Conservation (phyloP, 1,140 invertebrate genomes). For the Dinoponera quadriceps region DNA sequence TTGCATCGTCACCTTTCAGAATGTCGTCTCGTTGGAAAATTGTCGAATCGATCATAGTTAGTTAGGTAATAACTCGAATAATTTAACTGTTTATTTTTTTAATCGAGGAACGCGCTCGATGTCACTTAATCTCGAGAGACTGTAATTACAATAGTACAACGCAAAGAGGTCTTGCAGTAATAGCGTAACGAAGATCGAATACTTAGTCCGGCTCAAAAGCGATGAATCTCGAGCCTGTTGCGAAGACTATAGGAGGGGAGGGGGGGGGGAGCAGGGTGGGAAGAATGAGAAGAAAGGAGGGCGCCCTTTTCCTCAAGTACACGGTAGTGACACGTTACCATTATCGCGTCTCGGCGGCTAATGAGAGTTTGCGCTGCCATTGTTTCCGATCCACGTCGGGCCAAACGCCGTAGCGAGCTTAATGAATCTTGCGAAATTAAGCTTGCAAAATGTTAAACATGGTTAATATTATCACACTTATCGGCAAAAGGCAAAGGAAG, state of each 20-base stretch:
- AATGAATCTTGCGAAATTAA: slow-evolving; percentile 53
- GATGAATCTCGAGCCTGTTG: slow-evolving; percentile 30
- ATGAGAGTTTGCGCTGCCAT: slow-evolving; percentile 63
- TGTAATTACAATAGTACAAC: background rate
- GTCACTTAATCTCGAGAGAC: background rate
- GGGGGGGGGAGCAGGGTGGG: background rate
- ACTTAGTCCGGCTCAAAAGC: slow-evolving; percentile 38
- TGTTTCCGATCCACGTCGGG: slow-evolving; percentile 46
- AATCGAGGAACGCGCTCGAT: background rate
- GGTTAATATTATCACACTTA: slow-evolving; percentile 31
- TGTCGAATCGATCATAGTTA: slow-evolving; percentile 1
- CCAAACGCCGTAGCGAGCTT: slow-evolving; percentile 31
- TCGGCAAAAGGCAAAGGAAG: background rate
- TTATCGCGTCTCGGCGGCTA: slow-evolving; percentile 56
- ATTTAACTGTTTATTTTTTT: slow-evolving; percentile 7
- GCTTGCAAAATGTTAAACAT: slow-evolving; percentile 41
- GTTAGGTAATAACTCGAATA: background rate
- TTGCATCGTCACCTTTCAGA: background rate
- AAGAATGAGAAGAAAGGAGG: slow-evolving; percentile 59
- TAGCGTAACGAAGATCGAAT: slow-evolving; percentile 10
- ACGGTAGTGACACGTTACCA: slow-evolving; percentile 60
- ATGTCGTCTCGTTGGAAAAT: background rate
- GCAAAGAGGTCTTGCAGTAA: background rate
- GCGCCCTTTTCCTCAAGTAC: slow-evolving; percentile 51
- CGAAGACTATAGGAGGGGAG: too few relatives aligned